phyloP scores from a whole-genome alignment of 2,113 vertebrate species.

The Passer domesticus region DNA sequence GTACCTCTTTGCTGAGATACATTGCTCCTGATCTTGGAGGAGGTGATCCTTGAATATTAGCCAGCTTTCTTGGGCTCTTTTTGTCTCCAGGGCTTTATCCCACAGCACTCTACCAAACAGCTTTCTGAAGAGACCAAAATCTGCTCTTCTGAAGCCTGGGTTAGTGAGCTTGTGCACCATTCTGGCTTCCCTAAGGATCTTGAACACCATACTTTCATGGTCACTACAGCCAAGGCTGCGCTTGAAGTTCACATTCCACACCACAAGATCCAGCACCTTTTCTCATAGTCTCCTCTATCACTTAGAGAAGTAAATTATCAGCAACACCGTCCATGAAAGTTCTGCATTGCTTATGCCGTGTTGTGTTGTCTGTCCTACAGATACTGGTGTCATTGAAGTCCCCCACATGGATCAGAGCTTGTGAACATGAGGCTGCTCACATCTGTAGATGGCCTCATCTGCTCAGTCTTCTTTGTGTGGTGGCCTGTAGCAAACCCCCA shows the following conservation, averaged over 20 bases:
- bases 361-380: neutral
- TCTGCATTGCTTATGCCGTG: neutral
- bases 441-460: neutral
- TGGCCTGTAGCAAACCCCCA: neutral
- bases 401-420: neutral
- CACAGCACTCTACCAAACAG: neutral
- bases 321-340: neutral
- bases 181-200: neutral
- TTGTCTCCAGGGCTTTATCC: neutral
- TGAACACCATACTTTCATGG: neutral
- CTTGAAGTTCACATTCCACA: neutral
- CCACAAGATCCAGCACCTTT: neutral
- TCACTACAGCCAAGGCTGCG: neutral
- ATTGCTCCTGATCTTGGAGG: neutral
- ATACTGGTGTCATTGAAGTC: no score
- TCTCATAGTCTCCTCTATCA: neutral
- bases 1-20: neutral
- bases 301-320: neutral
- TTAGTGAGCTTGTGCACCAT: neutral
- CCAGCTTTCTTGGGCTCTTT: neutral
- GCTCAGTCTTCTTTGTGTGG: neutral
- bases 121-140: neutral
- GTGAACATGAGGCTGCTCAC: neutral
- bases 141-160: neutral
- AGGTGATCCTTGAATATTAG: neutral